These are phyloP conservation scores for Glaucomys volans DNA, from an alignment of 2,113 vertebrate species.

Conservation along the genomic window DNA sequence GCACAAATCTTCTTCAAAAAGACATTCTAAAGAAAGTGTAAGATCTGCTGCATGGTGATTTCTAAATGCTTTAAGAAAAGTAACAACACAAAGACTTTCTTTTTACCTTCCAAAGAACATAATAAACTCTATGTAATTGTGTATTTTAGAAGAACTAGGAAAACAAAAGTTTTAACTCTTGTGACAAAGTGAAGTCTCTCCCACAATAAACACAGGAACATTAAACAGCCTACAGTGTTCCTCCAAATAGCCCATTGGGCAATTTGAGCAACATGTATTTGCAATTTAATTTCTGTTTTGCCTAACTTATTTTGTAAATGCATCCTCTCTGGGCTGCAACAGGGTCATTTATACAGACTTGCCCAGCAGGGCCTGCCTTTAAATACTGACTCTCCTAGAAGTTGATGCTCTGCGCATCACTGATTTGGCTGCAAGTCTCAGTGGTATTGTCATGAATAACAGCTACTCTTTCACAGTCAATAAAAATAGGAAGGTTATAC, in stretches of 20 bases:
- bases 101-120: constrained; percentile 52
- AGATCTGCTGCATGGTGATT: neutral
- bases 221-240: constrained; percentile 54
- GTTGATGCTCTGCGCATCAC: neutral
- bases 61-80: constrained; percentile 32
- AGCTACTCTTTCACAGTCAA: neutral
- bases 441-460: neutral
- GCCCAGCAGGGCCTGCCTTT: constrained; percentile 10
- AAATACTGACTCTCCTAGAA: constrained; percentile 45
- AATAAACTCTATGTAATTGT: constrained; percentile 26
- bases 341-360: neutral
- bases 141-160: constrained; percentile 52
- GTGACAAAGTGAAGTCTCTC: constrained; percentile 58
- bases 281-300: constrained; percentile 61
- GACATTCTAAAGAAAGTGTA: constrained; percentile 4
- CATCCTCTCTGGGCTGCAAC: neutral
- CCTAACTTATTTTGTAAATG: constrained; percentile 43
- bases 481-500: neutral
- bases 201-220: constrained; percentile 46
- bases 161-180: constrained; percentile 65
- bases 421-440: neutral
- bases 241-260: constrained; percentile 56
- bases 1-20: neutral
- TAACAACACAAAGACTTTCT: neutral
- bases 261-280: constrained; percentile 24